Evolutionary conservation across 2,113 vertebrate genomes (phyloP).

Genomic region (Glaucidium brasilianum): DNA sequence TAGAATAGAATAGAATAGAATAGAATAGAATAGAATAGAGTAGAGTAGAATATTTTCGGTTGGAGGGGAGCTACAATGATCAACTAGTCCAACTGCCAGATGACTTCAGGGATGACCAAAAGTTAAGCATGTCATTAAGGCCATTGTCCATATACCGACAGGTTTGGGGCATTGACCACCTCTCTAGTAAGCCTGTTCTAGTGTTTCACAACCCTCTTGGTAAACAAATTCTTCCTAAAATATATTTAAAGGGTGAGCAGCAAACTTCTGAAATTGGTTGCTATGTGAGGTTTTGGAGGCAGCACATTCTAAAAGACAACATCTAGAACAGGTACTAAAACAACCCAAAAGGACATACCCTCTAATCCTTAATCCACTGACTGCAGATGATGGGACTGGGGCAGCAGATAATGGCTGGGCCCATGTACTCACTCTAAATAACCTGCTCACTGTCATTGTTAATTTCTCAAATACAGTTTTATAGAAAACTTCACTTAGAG

Average conservation of each 20-base stretch:
- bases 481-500: neutral
- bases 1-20: neutral
- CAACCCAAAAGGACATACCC: neutral
- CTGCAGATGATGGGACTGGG: neutral
- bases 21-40: neutral
- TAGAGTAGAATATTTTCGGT: too few relatives aligned
- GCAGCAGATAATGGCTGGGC: neutral
- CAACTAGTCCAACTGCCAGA: neutral
- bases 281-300: neutral
- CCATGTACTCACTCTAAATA: neutral
- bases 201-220: neutral
- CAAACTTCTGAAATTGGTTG: neutral
- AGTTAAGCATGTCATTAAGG: neutral
- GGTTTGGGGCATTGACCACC: neutral
- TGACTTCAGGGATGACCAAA: neutral
- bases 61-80: neutral
- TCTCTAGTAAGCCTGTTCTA: neutral
- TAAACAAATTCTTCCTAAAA: neutral
- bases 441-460: neutral
- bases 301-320: neutral
- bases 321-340: neutral
- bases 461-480: neutral
- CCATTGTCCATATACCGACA: neutral
- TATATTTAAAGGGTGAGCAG: neutral
- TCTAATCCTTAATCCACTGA: neutral